These are phyloP conservation scores for Mormoops blainvillei DNA, from an alignment of 2,113 vertebrate genomes.

Conservation along the genomic window DNA sequence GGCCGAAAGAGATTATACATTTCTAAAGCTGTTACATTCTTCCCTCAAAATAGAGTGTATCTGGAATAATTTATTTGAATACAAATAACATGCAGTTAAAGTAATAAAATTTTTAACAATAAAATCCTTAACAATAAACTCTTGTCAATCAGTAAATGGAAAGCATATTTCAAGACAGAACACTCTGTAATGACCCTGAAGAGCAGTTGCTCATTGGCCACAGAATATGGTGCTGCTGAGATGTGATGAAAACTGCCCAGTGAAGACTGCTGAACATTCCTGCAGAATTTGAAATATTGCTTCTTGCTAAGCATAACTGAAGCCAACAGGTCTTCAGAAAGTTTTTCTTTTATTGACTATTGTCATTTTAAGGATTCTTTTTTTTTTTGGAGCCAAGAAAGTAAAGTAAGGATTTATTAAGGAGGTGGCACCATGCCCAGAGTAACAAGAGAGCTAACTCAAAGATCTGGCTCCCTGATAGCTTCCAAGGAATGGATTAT, in stretches of 20 bases:
- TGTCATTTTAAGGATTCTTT: not conserved
- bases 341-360: not conserved
- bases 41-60: not conserved
- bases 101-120: not conserved
- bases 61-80: not conserved
- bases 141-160: not conserved
- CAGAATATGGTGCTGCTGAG: not conserved
- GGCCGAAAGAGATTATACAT: not conserved
- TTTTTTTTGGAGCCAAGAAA: too few relatives aligned
- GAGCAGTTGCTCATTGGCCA: not conserved
- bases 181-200: not conserved
- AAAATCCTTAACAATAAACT: not conserved
- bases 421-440: too few relatives aligned
- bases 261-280: not conserved
- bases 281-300: not conserved
- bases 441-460: too few relatives aligned
- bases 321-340: not conserved
- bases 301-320: not conserved
- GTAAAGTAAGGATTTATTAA: too few relatives aligned
- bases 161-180: not conserved
- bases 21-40: not conserved
- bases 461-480: too few relatives aligned
- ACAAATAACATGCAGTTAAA: not conserved
- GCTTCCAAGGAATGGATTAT: too few relatives aligned
- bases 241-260: not conserved